Evolutionary conservation across 2,113 vertebrate species (phyloP).

Genomic region (Gorsachius goisagi): DNA sequence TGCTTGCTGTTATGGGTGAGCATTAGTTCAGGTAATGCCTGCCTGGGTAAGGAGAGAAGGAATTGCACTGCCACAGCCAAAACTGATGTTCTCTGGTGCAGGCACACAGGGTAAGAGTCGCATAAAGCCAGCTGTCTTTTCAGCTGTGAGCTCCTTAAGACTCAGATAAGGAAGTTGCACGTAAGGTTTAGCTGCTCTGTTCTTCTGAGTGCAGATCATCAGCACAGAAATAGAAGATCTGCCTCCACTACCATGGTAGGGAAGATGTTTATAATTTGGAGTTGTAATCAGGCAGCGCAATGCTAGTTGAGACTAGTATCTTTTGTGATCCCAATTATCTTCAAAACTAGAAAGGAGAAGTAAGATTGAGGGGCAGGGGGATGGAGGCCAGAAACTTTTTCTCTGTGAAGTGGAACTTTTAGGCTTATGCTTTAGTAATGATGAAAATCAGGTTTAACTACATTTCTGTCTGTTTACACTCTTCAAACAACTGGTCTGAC

Average conservation of each 20-base stretch:
- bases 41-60: background rate
- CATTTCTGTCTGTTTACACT: conserved; percentile 6
- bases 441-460: conserved; percentile 47
- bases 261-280: background rate
- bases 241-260: background rate
- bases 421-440: background rate
- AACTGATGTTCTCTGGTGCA: background rate
- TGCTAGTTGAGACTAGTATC: background rate
- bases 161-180: background rate
- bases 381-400: background rate
- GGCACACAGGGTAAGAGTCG: background rate
- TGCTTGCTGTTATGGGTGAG: background rate
- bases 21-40: background rate
- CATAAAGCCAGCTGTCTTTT: background rate
- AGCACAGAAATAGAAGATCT: background rate
- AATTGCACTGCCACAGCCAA: accelerated
- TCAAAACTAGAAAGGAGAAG: background rate
- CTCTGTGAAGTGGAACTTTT: background rate
- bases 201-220: background rate
- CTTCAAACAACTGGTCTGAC: background rate
- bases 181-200: background rate
- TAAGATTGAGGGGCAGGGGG: background rate
- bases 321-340: background rate
- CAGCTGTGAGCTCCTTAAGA: background rate
- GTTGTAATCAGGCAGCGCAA: background rate